A percentile compares a stretch with the other conserved stretches of the same genome.
Evolutionary conservation across 2,888 invertebrate species (phyloP).

Genomic region (Gymnosoma rotundatum): DNA sequence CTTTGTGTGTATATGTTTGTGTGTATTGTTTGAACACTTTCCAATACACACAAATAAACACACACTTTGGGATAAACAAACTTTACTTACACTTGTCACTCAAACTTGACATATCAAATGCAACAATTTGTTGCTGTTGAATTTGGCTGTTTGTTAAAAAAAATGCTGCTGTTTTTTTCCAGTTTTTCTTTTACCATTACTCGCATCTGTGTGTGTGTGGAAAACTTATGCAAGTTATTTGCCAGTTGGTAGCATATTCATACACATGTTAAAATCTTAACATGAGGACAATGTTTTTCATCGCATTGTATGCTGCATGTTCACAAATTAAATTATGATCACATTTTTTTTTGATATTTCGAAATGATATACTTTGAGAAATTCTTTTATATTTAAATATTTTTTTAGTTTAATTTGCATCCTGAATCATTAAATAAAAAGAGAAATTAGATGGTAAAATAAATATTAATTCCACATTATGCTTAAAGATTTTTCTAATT

Average conservation of each 20-base stretch:
- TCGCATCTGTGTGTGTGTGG: background rate
- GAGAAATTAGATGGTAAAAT: too few relatives aligned
- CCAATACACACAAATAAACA: background rate
- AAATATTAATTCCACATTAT: too few relatives aligned
- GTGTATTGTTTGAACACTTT: background rate
- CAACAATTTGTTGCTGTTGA: constrained; percentile 74
- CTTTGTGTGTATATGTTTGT: background rate
- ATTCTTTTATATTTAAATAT: too few relatives aligned
- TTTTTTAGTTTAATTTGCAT: too few relatives aligned
- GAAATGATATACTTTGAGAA: too few relatives aligned
- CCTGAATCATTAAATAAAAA: too few relatives aligned
- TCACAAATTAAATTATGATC: too few relatives aligned
- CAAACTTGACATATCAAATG: constrained; percentile 73
- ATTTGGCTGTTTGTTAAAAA: background rate
- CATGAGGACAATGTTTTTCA: too few relatives aligned
- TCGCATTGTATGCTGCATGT: too few relatives aligned
- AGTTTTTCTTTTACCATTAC: background rate
- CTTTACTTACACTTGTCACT: constrained; percentile 64
- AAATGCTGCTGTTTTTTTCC: background rate
- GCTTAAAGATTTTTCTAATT: too few relatives aligned
- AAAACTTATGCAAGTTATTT: constrained; percentile 5
- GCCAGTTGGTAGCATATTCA: background rate
- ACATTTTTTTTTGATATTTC: too few relatives aligned
- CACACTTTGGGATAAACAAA: constrained; percentile 53
- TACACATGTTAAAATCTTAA: too few relatives aligned